These are phyloP conservation scores for Serranus cabrilla DNA, from an alignment of 2,797 vertebrate genomes.

Conservation along the genomic window DNA sequence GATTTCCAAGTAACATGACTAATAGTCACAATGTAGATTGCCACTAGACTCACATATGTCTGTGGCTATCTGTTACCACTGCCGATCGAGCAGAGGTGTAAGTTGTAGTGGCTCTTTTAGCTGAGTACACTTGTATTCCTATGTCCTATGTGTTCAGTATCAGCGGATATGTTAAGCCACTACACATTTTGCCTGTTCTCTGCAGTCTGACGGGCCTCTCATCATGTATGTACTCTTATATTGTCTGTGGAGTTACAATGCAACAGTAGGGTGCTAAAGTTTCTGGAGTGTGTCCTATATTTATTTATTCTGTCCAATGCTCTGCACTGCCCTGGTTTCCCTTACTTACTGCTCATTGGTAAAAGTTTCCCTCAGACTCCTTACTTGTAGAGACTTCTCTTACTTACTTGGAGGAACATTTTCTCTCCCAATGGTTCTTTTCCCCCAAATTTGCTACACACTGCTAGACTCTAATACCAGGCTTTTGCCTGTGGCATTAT, in stretches of 20 bases:
- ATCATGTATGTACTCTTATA: background rate
- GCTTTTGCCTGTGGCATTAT: background rate
- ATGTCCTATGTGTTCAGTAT: background rate
- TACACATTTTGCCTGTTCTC: background rate
- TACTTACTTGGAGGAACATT: slow-evolving; percentile 1
- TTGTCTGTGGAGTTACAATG: slow-evolving; percentile 1
- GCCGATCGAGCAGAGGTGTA: background rate
- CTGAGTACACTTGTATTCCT: slow-evolving; percentile 1
- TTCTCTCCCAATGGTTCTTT: slow-evolving; percentile 9
- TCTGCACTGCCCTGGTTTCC: background rate
- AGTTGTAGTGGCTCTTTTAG: slow-evolving; percentile 17
- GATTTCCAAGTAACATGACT: slow-evolving; percentile 12
- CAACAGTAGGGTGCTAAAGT: background rate
- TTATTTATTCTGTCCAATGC: background rate
- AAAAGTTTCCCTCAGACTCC: background rate
- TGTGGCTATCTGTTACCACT: background rate
- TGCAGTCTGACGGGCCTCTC: no score
- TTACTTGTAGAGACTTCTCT: background rate
- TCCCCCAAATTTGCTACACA: background rate
- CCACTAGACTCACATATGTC: slow-evolving; percentile 9
- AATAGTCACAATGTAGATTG: background rate
- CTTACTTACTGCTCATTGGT: background rate
- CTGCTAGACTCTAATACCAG: background rate
- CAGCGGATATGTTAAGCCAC: background rate
- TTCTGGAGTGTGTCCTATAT: background rate